Base-by-base conservation (phyloP, 2,888 invertebrate genomes). In the Baccha elongata region DNA sequence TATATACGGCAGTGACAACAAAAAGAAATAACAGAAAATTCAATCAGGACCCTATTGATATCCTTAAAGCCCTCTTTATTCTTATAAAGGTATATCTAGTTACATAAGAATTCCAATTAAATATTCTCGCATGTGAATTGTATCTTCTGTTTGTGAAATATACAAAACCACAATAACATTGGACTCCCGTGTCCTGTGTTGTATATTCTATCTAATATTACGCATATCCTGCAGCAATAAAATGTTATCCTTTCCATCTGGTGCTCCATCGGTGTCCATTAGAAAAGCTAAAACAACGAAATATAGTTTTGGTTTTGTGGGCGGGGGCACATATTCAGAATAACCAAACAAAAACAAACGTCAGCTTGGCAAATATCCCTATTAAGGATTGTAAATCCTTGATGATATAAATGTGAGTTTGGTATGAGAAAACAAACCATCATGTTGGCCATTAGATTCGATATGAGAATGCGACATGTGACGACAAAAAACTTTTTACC, bases 311-410 rank as follows among this genome's bases (percentile, higher is more conserved):
- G n/a, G n/a, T n/a, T n/a, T n/a, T n/a, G n/a, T n/a, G n/a, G n/a
- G n/a, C n/a, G 42, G 40, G 40, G 17, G n/a, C 35, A 32, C 52
- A 35, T 21, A n/a, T n/a, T n/a, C 11, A 32, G 26, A 48, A 37
- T 42, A 21, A 37, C 46, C 76, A 81, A 81, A 76, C 71, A 78
- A 83, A 83, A 78, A 78, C 78, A 83, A 83, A 83, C 83, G 78
- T 64, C 83, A 83, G 83, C 83, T 78, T 83, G 78, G 78, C 78
- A 78, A 83, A 73, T 78, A 73, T 83, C 83, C 72, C 78, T 64
- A 83, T 83, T 73, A 83, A 78, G 78, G 73, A 78, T 83, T 83
- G 83, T 83, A 83, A 78, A 78, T 83, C 83, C 83, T 78, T 83
- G 78, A 83, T 83, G 83, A 83, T 73, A 73, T 72, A 83, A 83